These are phyloP conservation scores for Pseudocheirus occidentalis DNA, from an alignment of 2,797 vertebrate genomes.

Conservation along the genomic window DNA sequence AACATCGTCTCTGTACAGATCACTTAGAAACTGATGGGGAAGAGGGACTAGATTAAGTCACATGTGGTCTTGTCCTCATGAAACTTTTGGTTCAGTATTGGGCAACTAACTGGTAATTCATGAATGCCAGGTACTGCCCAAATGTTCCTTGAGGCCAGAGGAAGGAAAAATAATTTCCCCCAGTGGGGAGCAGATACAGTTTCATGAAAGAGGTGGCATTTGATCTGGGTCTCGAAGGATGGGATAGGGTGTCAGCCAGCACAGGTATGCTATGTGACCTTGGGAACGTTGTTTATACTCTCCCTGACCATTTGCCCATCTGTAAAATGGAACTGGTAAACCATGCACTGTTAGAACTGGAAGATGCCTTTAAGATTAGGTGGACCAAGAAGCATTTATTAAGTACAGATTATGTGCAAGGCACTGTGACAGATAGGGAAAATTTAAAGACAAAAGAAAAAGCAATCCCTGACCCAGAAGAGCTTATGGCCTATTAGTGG, in stretches of 20 bases:
- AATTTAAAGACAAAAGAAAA: not conserved
- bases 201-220: not conserved
- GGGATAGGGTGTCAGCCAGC: not conserved
- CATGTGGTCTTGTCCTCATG: not conserved
- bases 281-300: constrained; percentile 22
- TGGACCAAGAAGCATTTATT: not conserved
- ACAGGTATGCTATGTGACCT: not conserved
- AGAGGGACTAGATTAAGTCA: not conserved
- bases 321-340: not conserved
- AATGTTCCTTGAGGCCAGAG: not conserved
- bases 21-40: not conserved
- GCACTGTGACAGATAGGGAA: not conserved
- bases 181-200: not conserved
- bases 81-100: not conserved
- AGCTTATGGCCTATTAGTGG: too few species aligned
- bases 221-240: not conserved
- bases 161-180: not conserved
- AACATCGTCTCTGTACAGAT: not conserved
- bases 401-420: not conserved
- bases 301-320: not conserved
- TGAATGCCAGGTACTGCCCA: not conserved
- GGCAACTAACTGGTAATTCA: not conserved
- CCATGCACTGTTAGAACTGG: not conserved
- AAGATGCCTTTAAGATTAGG: not conserved
- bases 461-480: not conserved